Evolutionary conservation across 2,888 invertebrate species (phyloP).

Genomic region (Neoitamus cyanurus): DNA sequence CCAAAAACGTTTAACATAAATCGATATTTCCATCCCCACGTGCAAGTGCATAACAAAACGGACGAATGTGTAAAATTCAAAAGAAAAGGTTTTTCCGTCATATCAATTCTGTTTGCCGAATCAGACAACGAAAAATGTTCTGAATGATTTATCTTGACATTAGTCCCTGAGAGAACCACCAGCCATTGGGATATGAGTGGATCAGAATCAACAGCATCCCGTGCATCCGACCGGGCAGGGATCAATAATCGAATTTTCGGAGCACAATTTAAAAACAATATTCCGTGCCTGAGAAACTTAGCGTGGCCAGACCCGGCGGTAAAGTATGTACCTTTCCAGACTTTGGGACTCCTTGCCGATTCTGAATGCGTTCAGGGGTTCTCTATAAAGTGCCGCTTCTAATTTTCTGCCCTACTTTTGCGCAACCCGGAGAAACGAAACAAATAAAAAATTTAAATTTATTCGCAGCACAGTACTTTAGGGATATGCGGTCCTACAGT

Average conservation of each 20-base stretch:
- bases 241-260: not conserved
- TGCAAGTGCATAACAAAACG: not conserved
- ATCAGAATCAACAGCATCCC: not conserved
- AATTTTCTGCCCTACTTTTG: not conserved
- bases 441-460: not conserved
- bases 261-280: not conserved
- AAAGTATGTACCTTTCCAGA: not conserved
- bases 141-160: not conserved
- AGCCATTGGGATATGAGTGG: not conserved
- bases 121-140: not conserved
- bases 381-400: not conserved
- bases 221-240: not conserved
- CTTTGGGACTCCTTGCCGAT: not conserved
- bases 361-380: not conserved
- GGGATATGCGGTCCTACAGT: not conserved
- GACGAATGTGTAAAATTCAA: not conserved
- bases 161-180: not conserved
- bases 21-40: not conserved
- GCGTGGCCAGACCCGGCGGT: not conserved
- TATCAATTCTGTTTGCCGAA: not conserved
- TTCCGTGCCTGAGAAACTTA: not conserved
- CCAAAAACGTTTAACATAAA: not conserved
- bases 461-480: not conserved
- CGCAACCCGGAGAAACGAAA: not conserved
- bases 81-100: not conserved